These are phyloP conservation scores for Glaucomys volans DNA, from an alignment of 2,113 vertebrate species.

Conservation along the genomic window DNA sequence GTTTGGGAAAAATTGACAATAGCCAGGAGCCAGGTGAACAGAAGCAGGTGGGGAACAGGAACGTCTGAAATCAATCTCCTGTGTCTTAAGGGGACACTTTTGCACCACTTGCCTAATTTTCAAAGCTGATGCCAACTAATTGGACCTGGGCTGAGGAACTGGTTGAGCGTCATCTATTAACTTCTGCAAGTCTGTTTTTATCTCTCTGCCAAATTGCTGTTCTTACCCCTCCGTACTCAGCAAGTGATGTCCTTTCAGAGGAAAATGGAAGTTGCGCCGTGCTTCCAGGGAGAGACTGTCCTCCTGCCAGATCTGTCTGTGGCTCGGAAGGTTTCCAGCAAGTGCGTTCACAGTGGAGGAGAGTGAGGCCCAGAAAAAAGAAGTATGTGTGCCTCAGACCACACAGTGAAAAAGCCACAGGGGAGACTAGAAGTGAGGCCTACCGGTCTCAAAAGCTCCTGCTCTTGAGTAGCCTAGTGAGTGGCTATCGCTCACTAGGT, in stretches of 20 bases:
- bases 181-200: background rate
- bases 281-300: slow-evolving; percentile 3
- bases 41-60: background rate
- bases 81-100: background rate
- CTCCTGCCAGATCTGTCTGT: background rate
- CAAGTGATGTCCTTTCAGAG: slow-evolving; percentile 20
- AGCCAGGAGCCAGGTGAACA: background rate
- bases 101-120: background rate
- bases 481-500: background rate
- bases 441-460: background rate
- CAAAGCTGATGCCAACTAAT: background rate
- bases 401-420: background rate
- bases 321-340: background rate
- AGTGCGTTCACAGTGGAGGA: background rate
- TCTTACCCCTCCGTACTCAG: background rate
- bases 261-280: background rate
- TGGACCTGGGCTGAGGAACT: too few relatives aligned
- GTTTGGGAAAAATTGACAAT: background rate
- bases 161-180: background rate
- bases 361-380: background rate
- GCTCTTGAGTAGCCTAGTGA: background rate
- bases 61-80: background rate
- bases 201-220: background rate
- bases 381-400: background rate
- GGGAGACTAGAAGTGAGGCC: background rate